Conservation (phyloP, 1,140 invertebrate species). For the Himalopsyche phryganea region DNA sequence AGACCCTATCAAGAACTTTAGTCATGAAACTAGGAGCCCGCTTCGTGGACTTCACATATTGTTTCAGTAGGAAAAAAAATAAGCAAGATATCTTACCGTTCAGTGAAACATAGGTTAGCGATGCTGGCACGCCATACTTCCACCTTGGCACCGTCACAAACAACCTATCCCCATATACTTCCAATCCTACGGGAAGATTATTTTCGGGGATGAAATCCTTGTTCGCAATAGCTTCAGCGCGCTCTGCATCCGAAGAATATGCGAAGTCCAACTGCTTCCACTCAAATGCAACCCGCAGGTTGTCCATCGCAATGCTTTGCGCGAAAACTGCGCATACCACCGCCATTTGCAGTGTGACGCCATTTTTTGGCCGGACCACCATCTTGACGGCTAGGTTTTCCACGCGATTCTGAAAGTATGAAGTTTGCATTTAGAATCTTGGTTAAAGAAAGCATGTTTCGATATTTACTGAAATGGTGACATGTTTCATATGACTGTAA, state of each 20-base stretch:
- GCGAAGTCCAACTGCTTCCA: slow-evolving; percentile 71
- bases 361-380: slow-evolving; percentile 5
- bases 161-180: slow-evolving; percentile 60
- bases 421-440: too few species aligned
- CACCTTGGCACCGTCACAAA: slow-evolving; percentile 72
- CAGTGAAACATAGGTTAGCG: slow-evolving; percentile 67
- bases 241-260: slow-evolving; percentile 54
- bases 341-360: slow-evolving; percentile 2
- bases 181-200: slow-evolving; percentile 67
- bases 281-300: slow-evolving; percentile 63
- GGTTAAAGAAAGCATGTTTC: too few species aligned
- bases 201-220: slow-evolving; percentile 61
- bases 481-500: too few species aligned
- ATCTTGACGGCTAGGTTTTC: too few species aligned
- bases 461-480: too few species aligned
- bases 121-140: slow-evolving; percentile 67
- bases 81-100: slow-evolving; percentile 59
- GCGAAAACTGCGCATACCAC: slow-evolving; percentile 34
- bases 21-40: too few species aligned
- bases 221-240: slow-evolving; percentile 53
- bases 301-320: slow-evolving; percentile 53
- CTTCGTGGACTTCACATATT: too few species aligned
- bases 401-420: too few species aligned
- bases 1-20: too few species aligned
- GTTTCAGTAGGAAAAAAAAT: too few species aligned